A percentile compares a stretch with the other conserved stretches of the same genome.
phyloP scores from a whole-genome alignment of 2,113 vertebrate genomes.

The Blennius ocellaris region DNA sequence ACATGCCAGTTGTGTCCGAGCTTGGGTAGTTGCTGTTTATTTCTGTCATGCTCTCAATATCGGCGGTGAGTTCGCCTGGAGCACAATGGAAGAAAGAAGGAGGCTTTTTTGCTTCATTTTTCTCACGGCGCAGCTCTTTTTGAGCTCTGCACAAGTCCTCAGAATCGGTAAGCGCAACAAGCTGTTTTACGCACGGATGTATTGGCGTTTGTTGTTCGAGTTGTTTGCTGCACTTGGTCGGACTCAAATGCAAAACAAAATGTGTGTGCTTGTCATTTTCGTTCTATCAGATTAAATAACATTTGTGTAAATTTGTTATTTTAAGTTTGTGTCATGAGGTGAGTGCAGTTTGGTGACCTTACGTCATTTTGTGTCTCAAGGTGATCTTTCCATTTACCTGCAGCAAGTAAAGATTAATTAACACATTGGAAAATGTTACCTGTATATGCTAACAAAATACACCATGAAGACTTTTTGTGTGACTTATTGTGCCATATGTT shows the following conservation, averaged over 20 bases:
- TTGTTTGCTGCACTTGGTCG: no score
- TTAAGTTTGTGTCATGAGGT: no score
- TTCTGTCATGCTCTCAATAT: slow-evolving; percentile 71
- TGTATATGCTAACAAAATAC: slow-evolving; percentile 1
- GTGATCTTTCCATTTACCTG: no score
- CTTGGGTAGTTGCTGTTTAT: slow-evolving; percentile 55
- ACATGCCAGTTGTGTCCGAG: slow-evolving; percentile 46
- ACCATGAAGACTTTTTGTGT: neutral
- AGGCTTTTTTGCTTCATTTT: slow-evolving; percentile 80
- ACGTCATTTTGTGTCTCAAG: no score
- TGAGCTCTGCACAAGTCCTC: slow-evolving; percentile 89
- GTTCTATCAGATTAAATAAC: no score
- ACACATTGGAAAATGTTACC: neutral
- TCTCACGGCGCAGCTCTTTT: slow-evolving; percentile 77
- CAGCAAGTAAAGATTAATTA: neutral
- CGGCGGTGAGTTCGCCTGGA: slow-evolving; percentile 57
- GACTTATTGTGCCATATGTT: neutral
- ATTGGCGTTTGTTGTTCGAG: neutral
- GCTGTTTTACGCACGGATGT: slow-evolving; percentile 58
- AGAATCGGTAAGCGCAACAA: slow-evolving; percentile 89
- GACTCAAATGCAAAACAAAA: no score
- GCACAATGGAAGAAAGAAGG: slow-evolving; percentile 78
- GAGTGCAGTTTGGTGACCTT: no score
- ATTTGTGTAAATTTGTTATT: no score
- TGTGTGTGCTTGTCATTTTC: no score